Conservation (phyloP, 1,140 invertebrate species). For the Manduca sexta region DNA sequence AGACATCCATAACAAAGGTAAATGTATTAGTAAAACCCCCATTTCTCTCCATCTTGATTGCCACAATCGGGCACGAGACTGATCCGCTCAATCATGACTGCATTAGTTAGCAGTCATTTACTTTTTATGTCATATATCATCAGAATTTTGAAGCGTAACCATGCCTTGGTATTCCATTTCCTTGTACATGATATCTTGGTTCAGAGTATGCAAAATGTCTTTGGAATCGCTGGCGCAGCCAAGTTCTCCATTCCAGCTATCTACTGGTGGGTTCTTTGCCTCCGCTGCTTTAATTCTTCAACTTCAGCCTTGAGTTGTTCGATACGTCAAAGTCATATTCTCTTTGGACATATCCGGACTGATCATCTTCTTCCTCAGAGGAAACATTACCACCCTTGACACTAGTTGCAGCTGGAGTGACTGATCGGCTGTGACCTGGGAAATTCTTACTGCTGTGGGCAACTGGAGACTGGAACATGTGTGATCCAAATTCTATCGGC, state of each 20-base stretch:
- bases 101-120: too few species aligned
- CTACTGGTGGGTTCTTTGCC: slow-evolving; percentile 86
- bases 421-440: slow-evolving; percentile 15
- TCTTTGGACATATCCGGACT: slow-evolving; percentile 52
- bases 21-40: too few species aligned
- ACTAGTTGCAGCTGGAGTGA: slow-evolving; percentile 27
- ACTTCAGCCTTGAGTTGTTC: slow-evolving; percentile 80
- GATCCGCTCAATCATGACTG: too few species aligned
- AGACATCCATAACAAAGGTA: too few species aligned
- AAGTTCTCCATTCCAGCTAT: slow-evolving; percentile 90
- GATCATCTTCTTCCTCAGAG: slow-evolving; percentile 49
- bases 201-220: slow-evolving; percentile 83
- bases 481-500: slow-evolving; percentile 37
- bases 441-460: slow-evolving; percentile 19
- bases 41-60: too few species aligned
- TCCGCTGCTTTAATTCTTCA: slow-evolving; percentile 79
- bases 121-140: slow-evolving; percentile 57
- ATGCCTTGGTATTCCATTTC: slow-evolving; percentile 78
- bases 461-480: slow-evolving; percentile 41
- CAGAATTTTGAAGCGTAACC: slow-evolving; percentile 43
- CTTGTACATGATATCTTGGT: slow-evolving; percentile 86
- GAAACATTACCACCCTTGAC: slow-evolving; percentile 29
- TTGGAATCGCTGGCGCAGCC: slow-evolving; percentile 87
- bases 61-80: too few species aligned
- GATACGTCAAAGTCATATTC: slow-evolving; percentile 72